These are phyloP conservation scores for Heliconius congener DNA, from an alignment of 1,140 invertebrate genomes.

Conservation along the genomic window DNA sequence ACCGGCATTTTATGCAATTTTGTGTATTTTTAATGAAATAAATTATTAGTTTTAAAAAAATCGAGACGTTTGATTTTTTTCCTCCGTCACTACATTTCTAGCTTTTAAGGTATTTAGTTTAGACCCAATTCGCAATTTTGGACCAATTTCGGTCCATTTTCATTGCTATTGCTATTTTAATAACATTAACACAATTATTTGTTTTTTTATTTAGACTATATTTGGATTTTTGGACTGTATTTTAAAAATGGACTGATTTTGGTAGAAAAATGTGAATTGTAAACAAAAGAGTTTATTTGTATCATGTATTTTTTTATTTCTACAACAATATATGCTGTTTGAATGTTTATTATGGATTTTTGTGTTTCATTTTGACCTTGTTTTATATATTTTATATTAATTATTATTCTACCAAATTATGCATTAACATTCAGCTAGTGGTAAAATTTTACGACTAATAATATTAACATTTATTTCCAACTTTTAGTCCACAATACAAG, in stretches of 20 bases:
- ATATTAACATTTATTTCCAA: no score
- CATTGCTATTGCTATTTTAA: not conserved
- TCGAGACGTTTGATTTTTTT: constrained; percentile 41
- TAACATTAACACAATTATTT: not conserved
- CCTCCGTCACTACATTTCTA: constrained; percentile 47
- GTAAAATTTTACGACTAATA: no score
- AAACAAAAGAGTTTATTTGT: constrained; percentile 61
- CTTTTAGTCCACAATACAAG: no score
- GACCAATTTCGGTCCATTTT: not conserved
- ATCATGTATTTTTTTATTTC: constrained; percentile 69
- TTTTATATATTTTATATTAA: not conserved
- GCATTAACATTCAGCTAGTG: no score
- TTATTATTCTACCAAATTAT: no score
- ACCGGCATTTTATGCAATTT: constrained; percentile 58
- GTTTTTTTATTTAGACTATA: not conserved
- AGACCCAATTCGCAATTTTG: not conserved
- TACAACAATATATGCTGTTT: constrained; percentile 67
- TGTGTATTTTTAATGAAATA: constrained; percentile 55
- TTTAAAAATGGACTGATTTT: not conserved
- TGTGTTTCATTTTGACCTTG: constrained; percentile 54
- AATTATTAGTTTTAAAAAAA: constrained; percentile 57
- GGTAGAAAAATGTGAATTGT: not conserved
- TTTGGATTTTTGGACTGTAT: not conserved
- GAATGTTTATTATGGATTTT: constrained; percentile 60
- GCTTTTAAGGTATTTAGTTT: constrained; percentile 48